Evolutionary conservation across 2,888 invertebrate genomes (phyloP), one percentile per base, ranked within the genome.

Genomic region (Platycnemis pennipes): DNA sequence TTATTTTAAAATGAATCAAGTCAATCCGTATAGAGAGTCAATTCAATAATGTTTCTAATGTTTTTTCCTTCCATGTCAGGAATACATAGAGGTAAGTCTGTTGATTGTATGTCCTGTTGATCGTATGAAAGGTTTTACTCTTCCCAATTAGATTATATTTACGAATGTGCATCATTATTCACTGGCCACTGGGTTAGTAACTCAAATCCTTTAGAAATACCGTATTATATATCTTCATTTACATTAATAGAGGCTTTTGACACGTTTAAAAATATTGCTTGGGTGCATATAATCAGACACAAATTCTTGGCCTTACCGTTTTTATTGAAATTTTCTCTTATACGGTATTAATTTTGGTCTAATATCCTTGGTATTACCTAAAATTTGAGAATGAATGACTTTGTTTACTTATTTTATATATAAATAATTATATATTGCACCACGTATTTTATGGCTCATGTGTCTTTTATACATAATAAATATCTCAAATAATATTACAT

Each of bases 61-160:
- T 91, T 63, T 91, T 37, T 91, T 91, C 44, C 56, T 91, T 91
- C 44, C 91, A 91, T 91, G 91, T 91, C 91, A 91, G 91, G 91
- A 91, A 63, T 91, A 44, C 63, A 63, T 69, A 63, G 91, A 91
- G 91, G 91, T 91, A 91, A 91, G 91, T 91, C 53, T 26, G n/a
- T 63, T 44, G 44, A 42, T 5, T 13, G 44, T 63, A 91, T 69
- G 91, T 91, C n/a, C 53, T 26, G n/a, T 63, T 44, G 44, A 42
- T 5, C n/a, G 44, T 63, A 91, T 69, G 91, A 45, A 91, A 46
- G 63, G 16, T 91, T 91, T 63, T 69, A 16, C 53, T 63, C 37
- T 44, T 56, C 42, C 42, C 63, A 44, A 56, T 91, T 87, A 87
- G 26, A 45, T 26, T n/a, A 87, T 87, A 86, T n/a, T 26, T 63